Conservation (phyloP, 2,888 invertebrate species). For the Auanema freiburgensis region DNA sequence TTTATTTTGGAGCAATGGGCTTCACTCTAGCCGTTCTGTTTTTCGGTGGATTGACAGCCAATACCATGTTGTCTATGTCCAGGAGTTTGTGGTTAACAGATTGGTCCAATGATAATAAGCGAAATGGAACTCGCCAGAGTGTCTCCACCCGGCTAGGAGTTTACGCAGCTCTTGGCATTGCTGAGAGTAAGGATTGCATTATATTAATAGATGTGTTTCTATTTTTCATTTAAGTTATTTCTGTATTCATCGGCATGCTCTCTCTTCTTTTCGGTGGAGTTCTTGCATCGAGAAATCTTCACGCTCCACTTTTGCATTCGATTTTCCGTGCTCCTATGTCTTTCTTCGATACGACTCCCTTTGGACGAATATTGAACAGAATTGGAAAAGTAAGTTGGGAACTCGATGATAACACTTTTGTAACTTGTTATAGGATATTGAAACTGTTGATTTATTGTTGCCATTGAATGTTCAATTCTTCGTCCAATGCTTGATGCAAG, state of each 20-base stretch:
- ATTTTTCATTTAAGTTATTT: slow-evolving; percentile 43
- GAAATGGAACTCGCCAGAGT: slow-evolving; percentile 27
- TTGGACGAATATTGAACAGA: slow-evolving; percentile 60
- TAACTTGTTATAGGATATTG: slow-evolving; percentile 61
- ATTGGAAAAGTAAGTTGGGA: slow-evolving; percentile 51
- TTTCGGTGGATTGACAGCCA: slow-evolving; percentile 51
- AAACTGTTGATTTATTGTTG: slow-evolving; percentile 60
- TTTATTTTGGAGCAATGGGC: slow-evolving; percentile 61
- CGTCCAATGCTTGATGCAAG: slow-evolving; percentile 58
- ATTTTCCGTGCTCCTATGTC: slow-evolving; percentile 63
- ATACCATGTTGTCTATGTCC: slow-evolving; percentile 57
- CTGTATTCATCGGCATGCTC: slow-evolving; percentile 61
- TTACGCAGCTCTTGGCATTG: slow-evolving; percentile 60
- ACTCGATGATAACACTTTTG: too few relatives aligned
- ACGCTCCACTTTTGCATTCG: slow-evolving; percentile 58
- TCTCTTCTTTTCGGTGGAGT: slow-evolving; percentile 61
- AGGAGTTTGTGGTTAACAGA: slow-evolving; percentile 63
- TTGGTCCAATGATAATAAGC: slow-evolving; percentile 62
- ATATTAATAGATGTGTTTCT: not conserved
- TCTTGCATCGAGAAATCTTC: slow-evolving; percentile 56
- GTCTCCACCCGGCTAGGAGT: slow-evolving; percentile 55
- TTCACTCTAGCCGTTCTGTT: slow-evolving; percentile 45
- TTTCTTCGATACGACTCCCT: slow-evolving; percentile 63
- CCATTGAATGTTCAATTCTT: slow-evolving; percentile 63
- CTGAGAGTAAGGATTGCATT: slow-evolving; percentile 43